A percentile compares a stretch with the other conserved stretches of the same genome.
Conservation (phyloP, 2,888 invertebrate genomes). For the Diaprepes abbreviatus region DNA sequence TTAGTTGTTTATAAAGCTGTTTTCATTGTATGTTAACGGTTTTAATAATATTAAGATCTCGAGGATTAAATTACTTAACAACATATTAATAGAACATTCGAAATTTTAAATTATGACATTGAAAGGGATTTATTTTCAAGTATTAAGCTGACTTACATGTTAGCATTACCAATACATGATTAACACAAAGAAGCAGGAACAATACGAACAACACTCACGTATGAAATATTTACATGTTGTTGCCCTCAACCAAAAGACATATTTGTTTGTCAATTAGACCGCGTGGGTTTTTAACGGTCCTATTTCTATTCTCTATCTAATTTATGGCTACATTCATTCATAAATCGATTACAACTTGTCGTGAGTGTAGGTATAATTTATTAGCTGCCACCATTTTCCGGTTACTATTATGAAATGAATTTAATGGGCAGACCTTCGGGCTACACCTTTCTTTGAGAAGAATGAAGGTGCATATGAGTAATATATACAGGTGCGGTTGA, state of each 20-base stretch:
- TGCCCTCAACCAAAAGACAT: constrained; percentile 21
- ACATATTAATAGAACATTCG: too few relatives aligned
- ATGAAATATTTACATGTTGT: neutral
- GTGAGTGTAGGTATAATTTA: constrained; percentile 29
- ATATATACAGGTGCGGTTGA: neutral
- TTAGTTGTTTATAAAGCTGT: too few relatives aligned
- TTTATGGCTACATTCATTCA: constrained; percentile 43
- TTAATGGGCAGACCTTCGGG: constrained; percentile 5
- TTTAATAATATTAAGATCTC: too few relatives aligned
- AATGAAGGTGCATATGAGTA: neutral
- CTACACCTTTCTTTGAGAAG: neutral
- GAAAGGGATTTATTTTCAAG: too few relatives aligned
- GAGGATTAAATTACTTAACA: too few relatives aligned
- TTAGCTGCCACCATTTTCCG: constrained; percentile 30
- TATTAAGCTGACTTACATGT: too few relatives aligned
- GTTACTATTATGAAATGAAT: constrained; percentile 16
- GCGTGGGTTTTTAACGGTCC: constrained; percentile 36
- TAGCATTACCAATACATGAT: neutral
- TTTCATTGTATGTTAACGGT: too few relatives aligned
- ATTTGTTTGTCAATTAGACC: constrained; percentile 37
- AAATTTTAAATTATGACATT: too few relatives aligned
- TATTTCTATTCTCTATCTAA: constrained; percentile 36
- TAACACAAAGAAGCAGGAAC: neutral
- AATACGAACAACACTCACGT: neutral
- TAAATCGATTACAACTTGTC: constrained; percentile 43